Base-by-base conservation (phyloP, 2,797 vertebrate genomes). In the Eulemur rubriventer region DNA sequence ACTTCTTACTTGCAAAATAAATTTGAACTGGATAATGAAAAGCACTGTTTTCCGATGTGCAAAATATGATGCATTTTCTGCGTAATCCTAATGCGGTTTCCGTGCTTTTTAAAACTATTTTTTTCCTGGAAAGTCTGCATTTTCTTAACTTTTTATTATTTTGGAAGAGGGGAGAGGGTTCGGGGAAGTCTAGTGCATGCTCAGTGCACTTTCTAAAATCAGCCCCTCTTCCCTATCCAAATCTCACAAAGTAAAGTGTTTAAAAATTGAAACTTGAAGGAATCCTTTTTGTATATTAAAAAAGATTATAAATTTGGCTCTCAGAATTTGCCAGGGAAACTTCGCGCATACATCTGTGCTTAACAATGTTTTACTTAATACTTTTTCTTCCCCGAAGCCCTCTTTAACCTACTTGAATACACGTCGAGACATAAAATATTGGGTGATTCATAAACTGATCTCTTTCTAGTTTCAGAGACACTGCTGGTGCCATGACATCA, bases 401-500 rank as follows among this genome's bases (percentile, higher is more conserved):
- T 83, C 20, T 2, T 28, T 50, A 41, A 55, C 17, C 33, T 41
- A 2, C 59, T 26, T 72, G 48, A 79, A 43, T 35, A n/a, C 5
- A 50, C 3, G 35, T 50, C 30, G n/a, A 30, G 35, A 67, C 22
- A 22, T 6, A 63, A 59, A 82, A 11, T 38, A 28, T 3, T 4
- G 4, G 35, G 9, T 6, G 41, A 28, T 9, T 28, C 38, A 17
- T 12, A 46, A 20, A n/a, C 28, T 30, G 30, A 33, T 33, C 38
- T 65, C 35, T 55, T 52, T 70, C 50, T 13, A 10, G 30, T 13
- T 61, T 55, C 12, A 5, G 69, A 63, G 90, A 22, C 28, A 6
- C 9, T 18, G 1, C 13, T n/a, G 4, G 20, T 30, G 50, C 0
- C 0, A 1, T 14, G 6, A 2, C 7, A 13, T 52, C 41, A 35